A percentile compares a stretch with the other conserved stretches of the same genome.
phyloP scores from a whole-genome alignment of 2,888 invertebrate species.

The Ennomos erosarius region DNA sequence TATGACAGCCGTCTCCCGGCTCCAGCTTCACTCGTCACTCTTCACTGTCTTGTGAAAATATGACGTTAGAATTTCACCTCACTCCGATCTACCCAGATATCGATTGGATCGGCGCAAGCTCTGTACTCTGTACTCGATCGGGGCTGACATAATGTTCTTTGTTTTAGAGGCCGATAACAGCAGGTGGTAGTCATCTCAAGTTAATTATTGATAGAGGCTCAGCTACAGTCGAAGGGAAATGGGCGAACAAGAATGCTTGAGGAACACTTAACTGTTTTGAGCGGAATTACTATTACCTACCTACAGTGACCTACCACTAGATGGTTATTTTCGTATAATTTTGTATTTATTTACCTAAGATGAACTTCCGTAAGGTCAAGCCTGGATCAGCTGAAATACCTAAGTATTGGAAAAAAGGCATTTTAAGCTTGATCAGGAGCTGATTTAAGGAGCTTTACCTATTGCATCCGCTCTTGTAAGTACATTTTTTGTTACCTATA shows the following conservation, averaged over 20 bases:
- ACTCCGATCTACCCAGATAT: slow-evolving; percentile 40
- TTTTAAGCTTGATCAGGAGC: no score
- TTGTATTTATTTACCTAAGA: no score
- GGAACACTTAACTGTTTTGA: slow-evolving; percentile 20
- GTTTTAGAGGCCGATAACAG: slow-evolving; percentile 48
- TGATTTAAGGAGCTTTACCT: no score
- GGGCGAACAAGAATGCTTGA: neutral
- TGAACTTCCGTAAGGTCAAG: no score
- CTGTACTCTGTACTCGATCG: slow-evolving; percentile 34
- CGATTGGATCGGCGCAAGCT: slow-evolving; percentile 38
- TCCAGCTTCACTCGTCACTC: slow-evolving; percentile 68
- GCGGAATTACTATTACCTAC: no score
- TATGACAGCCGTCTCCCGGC: slow-evolving; percentile 79
- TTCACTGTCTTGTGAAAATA: slow-evolving; percentile 63
- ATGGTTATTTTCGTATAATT: no score
- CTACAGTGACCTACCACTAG: no score
- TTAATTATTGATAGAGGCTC: slow-evolving; percentile 23
- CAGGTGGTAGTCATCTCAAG: slow-evolving; percentile 48
- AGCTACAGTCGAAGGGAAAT: slow-evolving; percentile 8
- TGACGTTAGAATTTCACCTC: slow-evolving; percentile 57
- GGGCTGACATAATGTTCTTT: slow-evolving; percentile 59
- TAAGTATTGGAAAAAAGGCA: no score
- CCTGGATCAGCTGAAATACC: no score
- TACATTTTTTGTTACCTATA: no score
- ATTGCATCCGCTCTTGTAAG: no score